These are phyloP conservation scores for Caerostris extrusa DNA, from an alignment of 1,140 invertebrate genomes.

Conservation along the genomic window DNA sequence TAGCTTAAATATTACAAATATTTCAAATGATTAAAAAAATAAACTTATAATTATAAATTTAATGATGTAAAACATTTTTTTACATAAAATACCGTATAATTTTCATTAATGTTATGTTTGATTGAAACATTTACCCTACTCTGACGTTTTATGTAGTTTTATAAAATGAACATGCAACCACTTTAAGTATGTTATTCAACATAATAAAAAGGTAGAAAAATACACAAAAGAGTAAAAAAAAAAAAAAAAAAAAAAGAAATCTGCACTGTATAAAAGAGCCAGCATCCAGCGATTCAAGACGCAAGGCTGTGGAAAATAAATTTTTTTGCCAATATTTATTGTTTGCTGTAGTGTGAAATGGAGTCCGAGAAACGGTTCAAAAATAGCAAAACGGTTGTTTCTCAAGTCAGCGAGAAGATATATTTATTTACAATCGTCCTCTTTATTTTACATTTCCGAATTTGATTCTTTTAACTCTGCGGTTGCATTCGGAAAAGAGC, in stretches of 20 bases:
- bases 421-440: conserved; percentile 62
- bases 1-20: too few relatives aligned
- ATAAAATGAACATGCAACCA: too few relatives aligned
- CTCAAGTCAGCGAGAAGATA: conserved; percentile 57
- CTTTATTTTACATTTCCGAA: conserved; percentile 28
- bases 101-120: too few relatives aligned
- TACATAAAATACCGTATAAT: too few relatives aligned
- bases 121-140: too few relatives aligned
- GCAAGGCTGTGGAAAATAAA: conserved; percentile 9
- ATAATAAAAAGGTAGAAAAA: too few relatives aligned
- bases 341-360: conserved; percentile 45
- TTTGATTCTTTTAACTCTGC: conserved; percentile 32
- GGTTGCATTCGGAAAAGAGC: conserved; percentile 35
- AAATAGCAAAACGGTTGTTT: conserved; percentile 55
- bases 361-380: conserved; percentile 21
- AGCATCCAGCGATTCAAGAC: not conserved
- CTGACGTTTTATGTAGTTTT: too few relatives aligned
- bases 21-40: too few relatives aligned
- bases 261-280: not conserved
- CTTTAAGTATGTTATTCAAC: not conserved
- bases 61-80: too few relatives aligned
- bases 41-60: too few relatives aligned
- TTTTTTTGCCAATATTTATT: conserved; percentile 57
- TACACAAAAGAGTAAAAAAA: too few relatives aligned
- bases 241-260: conserved; percentile 19